Evolutionary conservation across 2,888 invertebrate species (phyloP).

Genomic region (Trichogramma evanescens): DNA sequence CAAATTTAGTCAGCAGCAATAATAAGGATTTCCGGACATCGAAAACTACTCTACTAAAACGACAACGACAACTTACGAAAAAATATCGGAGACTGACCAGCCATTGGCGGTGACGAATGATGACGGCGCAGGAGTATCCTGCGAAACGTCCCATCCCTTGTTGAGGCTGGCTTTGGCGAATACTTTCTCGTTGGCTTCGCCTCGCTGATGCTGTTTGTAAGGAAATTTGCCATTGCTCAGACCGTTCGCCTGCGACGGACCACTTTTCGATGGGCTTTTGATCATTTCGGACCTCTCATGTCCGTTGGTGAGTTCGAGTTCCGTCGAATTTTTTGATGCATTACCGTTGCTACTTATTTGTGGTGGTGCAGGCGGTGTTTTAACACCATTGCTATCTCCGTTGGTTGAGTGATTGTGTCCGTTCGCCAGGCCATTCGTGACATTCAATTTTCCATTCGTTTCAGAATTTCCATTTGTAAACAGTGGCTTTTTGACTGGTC

Average conservation of each 20-base stretch:
- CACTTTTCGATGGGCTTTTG: constrained; percentile 8
- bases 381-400: not conserved
- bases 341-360: constrained; percentile 14
- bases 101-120: constrained; percentile 37
- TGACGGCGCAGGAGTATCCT: constrained; percentile 36
- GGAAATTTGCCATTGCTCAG: constrained; percentile 12
- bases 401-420: constrained; percentile 25
- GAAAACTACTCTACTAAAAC: not conserved
- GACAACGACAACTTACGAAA: constrained; percentile 31
- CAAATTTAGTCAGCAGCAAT: too few relatives aligned
- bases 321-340: not conserved
- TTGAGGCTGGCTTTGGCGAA: constrained; percentile 36
- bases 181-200: constrained; percentile 31
- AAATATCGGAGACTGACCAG: constrained; percentile 41
- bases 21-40: too few relatives aligned
- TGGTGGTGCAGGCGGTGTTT: not conserved
- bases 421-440: not conserved
- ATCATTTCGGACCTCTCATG: not conserved
- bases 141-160: constrained; percentile 41
- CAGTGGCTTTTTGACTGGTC: not conserved
- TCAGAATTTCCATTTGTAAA: constrained; percentile 36
- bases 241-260: constrained; percentile 14
- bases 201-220: too few relatives aligned
- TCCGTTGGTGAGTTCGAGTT: not conserved
- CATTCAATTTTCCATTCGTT: constrained; percentile 26